These are phyloP conservation scores for Mormyrus proboscirostris DNA, from an alignment of 2,797 vertebrate species.

Conservation along the genomic window DNA sequence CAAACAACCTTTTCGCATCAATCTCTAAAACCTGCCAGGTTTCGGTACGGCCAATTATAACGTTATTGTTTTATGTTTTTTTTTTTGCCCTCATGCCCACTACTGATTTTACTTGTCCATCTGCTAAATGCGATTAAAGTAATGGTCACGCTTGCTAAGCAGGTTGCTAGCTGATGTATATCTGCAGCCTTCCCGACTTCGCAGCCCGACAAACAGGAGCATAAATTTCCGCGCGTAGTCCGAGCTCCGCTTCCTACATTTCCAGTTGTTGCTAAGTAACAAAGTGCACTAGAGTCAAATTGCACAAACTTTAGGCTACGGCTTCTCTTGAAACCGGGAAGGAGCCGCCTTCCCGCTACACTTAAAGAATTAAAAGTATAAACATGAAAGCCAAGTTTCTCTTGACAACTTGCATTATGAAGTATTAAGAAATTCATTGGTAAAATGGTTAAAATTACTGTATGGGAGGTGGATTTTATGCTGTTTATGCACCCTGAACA, in stretches of 20 bases:
- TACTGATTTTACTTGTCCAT: background rate
- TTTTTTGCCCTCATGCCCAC: background rate
- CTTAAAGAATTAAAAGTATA: background rate
- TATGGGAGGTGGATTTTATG: background rate
- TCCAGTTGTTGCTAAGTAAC: slow-evolving; percentile 16
- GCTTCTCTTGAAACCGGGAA: background rate
- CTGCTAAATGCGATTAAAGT: background rate
- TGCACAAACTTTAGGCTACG: background rate
- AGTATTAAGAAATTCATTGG: background rate
- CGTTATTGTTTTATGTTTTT: background rate
- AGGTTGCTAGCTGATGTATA: background rate
- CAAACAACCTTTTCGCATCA: background rate
- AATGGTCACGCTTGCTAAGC: background rate
- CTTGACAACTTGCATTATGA: background rate
- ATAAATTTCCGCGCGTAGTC: background rate
- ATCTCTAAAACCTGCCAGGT: background rate
- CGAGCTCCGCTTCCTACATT: background rate
- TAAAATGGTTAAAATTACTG: background rate
- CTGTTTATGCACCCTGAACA: background rate
- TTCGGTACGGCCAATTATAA: background rate
- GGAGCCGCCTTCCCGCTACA: background rate
- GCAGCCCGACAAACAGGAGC: background rate
- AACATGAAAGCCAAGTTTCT: background rate
- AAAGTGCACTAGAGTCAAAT: slow-evolving; percentile 4
- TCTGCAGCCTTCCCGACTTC: background rate